Base-by-base conservation (phyloP, 1,140 invertebrate species). In the Cardiocondyla obscurior region DNA sequence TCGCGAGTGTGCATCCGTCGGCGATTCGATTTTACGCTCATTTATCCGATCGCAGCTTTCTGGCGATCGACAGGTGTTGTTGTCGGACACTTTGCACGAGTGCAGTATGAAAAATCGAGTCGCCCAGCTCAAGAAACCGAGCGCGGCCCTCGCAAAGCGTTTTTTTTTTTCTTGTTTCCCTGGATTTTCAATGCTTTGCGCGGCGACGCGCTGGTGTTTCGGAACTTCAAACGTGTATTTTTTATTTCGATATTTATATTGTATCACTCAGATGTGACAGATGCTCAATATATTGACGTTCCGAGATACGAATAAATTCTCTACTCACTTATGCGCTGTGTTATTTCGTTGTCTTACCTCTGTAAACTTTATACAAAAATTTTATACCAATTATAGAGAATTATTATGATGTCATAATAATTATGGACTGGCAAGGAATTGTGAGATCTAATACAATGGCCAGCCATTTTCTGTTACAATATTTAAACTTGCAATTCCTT, bases 231-330 rank as follows among this genome's bases (percentile, higher is more conserved):
- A 57, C 46, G 0, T 58, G 28, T 76, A 49, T 76, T 49, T 64
- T 76, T 49, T 76, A 49, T 76, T 76, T 76, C 42, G 12, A 64
- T 49, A 64, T 76, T 76, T 76, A 64, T 64, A 76, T 62, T 33
- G 30, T 49, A 76, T 8, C n/a, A 76, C 42, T 64, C 57, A 5
- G 3, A 64, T 49, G 19, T 76, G 42, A 67, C 42, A 67, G 25
- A 28, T 67, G 39, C 39, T 67, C 62, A 65, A 65, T 60, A 58
- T 58, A 65, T 65, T 8, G 14, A 46, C 39, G 39, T 67, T 67
- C 19, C 39, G 19, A 42, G 12, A 67, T 62, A 42, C 42, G 10
- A 65, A 65, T 65, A 65, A 65, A 65, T 44, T 67, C 39, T 67
- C 46, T n/a, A 46, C 16, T 67, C 25, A 67, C 19, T 42, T 25